A percentile compares a stretch with the other conserved stretches of the same genome.
phyloP scores from a whole-genome alignment of 2,797 vertebrate genomes.

The Acanthopagrus latus region DNA sequence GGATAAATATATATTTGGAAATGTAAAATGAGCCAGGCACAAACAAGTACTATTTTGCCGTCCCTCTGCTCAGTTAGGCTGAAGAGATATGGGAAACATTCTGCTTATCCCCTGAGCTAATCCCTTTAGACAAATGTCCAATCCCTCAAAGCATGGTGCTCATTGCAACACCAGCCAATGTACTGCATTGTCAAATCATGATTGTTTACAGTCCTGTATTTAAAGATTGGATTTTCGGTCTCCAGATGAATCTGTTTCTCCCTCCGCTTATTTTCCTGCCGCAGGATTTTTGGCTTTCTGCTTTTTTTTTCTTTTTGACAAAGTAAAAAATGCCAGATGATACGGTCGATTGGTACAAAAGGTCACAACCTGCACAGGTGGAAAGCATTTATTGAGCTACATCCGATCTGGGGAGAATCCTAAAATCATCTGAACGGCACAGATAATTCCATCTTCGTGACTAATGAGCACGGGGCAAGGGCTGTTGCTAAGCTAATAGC shows the following conservation, averaged over 20 bases:
- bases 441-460: conserved; percentile 4
- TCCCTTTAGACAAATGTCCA: conserved; percentile 77
- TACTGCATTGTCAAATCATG: conserved; percentile 36
- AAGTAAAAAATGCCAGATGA: conserved; percentile 32
- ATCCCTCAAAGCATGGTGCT: conserved; percentile 72
- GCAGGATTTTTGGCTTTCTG: neutral
- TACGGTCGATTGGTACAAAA: conserved; percentile 47
- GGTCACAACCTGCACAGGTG: conserved; percentile 22
- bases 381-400: conserved; percentile 2
- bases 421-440: neutral
- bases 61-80: conserved; percentile 65
- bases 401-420: conserved; percentile 1
- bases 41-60: conserved; percentile 68
- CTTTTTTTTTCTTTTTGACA: neutral
- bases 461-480: neutral
- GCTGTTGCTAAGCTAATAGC: neutral
- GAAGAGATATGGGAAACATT: conserved; percentile 73
- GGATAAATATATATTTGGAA: conserved; percentile 72
- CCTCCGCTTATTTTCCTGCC: neutral
- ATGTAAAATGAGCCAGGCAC: conserved; percentile 69
- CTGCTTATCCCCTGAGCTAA: conserved; percentile 77
- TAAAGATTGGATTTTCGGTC: conserved; percentile 9
- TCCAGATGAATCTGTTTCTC: conserved; percentile 28
- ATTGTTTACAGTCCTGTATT: conserved; percentile 60
- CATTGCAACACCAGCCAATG: conserved; percentile 58